These are phyloP conservation scores for Gymnocypris eckloni DNA, from an alignment of 2,797 vertebrate genomes.

Conservation along the genomic window DNA sequence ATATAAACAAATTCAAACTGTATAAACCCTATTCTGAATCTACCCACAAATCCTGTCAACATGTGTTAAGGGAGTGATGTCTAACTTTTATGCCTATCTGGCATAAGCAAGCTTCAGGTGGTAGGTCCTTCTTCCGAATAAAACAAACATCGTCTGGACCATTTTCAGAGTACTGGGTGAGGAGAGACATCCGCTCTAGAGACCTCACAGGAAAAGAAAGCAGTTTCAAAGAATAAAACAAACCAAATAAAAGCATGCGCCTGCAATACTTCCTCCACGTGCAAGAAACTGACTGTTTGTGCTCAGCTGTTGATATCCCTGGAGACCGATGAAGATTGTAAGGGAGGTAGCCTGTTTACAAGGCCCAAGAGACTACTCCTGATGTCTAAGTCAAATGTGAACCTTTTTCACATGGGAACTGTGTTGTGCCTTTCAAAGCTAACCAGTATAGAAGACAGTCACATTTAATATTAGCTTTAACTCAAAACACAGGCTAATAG, in stretches of 20 bases:
- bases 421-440: background rate
- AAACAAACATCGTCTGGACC: conserved; percentile 35
- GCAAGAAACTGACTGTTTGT: background rate
- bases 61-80: conserved; percentile 20
- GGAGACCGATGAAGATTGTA: background rate
- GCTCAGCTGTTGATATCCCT: background rate
- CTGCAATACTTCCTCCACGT: conserved; percentile 15
- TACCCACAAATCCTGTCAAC: background rate
- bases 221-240: conserved; percentile 6
- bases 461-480: background rate
- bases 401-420: background rate
- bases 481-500: background rate
- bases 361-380: background rate
- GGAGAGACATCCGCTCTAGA: conserved; percentile 40
- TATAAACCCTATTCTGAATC: background rate
- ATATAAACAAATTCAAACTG: background rate
- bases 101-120: conserved; percentile 42
- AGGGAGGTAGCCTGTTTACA: conserved; percentile 8
- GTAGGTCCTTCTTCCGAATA: conserved; percentile 39
- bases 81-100: conserved; percentile 33
- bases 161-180: conserved; percentile 49
- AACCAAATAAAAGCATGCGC: background rate
- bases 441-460: background rate
- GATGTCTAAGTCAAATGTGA: conserved; percentile 16
- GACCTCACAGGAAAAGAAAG: background rate